These are phyloP conservation scores for Stenoptilia bipunctidactyla DNA, from an alignment of 2,888 invertebrate species.

Conservation along the genomic window DNA sequence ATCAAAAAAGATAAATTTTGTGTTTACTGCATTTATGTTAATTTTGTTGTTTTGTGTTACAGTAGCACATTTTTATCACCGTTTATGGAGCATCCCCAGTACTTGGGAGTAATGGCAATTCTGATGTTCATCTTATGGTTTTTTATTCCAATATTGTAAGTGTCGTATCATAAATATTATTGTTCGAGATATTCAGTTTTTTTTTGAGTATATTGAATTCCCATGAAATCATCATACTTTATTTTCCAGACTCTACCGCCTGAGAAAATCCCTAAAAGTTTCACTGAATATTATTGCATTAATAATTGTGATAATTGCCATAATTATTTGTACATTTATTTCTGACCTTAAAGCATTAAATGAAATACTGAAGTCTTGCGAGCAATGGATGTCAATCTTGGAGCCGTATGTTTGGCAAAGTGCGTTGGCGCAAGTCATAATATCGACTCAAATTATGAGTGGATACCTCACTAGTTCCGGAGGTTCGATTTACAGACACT, in stretches of 20 bases:
- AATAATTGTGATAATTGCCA: conserved; percentile 37
- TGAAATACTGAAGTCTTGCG: conserved; percentile 45
- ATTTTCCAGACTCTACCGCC: conserved; percentile 54
- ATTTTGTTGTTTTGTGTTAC: conserved; percentile 24
- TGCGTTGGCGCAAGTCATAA: conserved; percentile 73
- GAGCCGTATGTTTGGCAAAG: conserved; percentile 72
- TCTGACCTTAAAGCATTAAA: conserved; percentile 33
- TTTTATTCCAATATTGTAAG: conserved; percentile 74
- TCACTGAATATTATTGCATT: conserved; percentile 46
- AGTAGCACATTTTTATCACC: conserved; percentile 72
- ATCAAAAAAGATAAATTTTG: neutral
- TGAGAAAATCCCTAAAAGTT: conserved; percentile 59
- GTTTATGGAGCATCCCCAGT: conserved; percentile 72
- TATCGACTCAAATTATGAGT: conserved; percentile 75
- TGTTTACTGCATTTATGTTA: neutral
- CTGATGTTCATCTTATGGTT: conserved; percentile 75
- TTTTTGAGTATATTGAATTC: too few species aligned
- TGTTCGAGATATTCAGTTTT: too few species aligned
- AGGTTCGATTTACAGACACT: conserved; percentile 73
- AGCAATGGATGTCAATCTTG: conserved; percentile 43
- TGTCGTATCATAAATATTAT: too few species aligned
- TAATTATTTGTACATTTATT: conserved; percentile 46
- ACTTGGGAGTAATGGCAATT: conserved; percentile 74
- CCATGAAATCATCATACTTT: conserved; percentile 1
- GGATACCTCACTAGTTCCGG: conserved; percentile 76